Percentiles rank a stretch among this genome's conserved stretches.
phyloP scores from a whole-genome alignment of 2,113 vertebrate species.

The Chlorodrepanis virens region DNA sequence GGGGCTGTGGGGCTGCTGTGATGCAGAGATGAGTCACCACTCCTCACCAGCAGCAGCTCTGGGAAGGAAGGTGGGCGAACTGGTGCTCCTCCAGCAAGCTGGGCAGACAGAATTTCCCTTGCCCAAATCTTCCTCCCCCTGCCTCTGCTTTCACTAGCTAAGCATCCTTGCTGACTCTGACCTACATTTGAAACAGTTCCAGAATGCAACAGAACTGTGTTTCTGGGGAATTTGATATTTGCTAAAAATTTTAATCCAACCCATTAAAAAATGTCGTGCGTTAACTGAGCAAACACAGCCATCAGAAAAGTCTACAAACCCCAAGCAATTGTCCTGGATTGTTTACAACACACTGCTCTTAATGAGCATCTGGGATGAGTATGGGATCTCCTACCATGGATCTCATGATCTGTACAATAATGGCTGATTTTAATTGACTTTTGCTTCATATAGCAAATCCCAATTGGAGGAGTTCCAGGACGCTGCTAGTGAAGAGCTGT shows the following conservation, averaged over 20 bases:
- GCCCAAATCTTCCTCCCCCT: background rate
- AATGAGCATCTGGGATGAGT: constrained; percentile 48
- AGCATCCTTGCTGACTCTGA: constrained; percentile 12
- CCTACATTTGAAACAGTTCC: constrained; percentile 34
- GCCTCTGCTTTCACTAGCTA: background rate
- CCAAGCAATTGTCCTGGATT: constrained; percentile 34
- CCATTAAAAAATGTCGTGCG: background rate
- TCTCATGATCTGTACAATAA: constrained; percentile 61
- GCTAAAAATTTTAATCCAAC: background rate
- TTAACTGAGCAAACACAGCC: constrained; percentile 29
- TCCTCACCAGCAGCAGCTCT: background rate
- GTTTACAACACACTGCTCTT: constrained; percentile 34
- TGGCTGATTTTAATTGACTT: constrained; percentile 72
- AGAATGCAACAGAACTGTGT: background rate
- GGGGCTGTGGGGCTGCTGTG: background rate
- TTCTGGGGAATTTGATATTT: constrained; percentile 33
- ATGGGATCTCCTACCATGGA: constrained; percentile 31
- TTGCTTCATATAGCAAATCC: constrained; percentile 66
- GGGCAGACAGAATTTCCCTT: background rate
- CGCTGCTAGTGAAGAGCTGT: constrained; percentile 60
- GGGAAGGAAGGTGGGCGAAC: background rate
- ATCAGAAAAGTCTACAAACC: background rate
- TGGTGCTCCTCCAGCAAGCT: background rate
- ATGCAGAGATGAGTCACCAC: constrained; percentile 10
- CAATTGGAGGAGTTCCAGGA: constrained; percentile 68